Evolutionary conservation across 2,888 invertebrate species (phyloP), one percentile per base, ranked within the genome.

Genomic region (Sarcophaga rosellei): DNA sequence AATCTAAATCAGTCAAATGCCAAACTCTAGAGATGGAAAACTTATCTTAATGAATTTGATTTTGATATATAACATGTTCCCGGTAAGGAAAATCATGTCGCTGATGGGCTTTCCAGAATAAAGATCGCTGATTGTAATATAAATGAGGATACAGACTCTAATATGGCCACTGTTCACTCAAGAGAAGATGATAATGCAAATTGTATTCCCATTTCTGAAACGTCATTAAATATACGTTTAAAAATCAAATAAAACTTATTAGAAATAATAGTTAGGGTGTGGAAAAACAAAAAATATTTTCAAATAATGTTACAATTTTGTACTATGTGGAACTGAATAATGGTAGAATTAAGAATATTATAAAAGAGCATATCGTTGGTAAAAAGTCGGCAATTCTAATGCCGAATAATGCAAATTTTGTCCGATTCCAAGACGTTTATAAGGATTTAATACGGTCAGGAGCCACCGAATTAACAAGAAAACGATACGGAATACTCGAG

Each of bases 401-500:
- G 53, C 53, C 53, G 4, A 53, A 53, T 53, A 53, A 53, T 53
- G 53, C 2, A 53, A 4, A 53, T 53, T 53, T 53, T 53, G 53
- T 53, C 4, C 53, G 53, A 23, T 3, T 23, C 23, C 23, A 23
- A 23, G 23, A 23, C 23, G 23, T 3, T 23, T 23, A 23, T 23
- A 20, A 68, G n/a, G 44, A 44, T 20, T 44, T 62, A 21, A 66
- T 66, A 66, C 66, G 17, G 44, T 44, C 66, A 23, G 44, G 44
- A 4, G 20, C 44, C 17, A 61, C 65, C 23, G 20, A 23, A 35
- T 35, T 59, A n/a, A 59, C n/a, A 59, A 72, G 21, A 53, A 70
- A 70, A 66, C 84, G 80, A 62, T 15, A 66, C 1, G 53, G 81
- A 57, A 20, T 82, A 35, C 79, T 84, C 72, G 3, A 69, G 35